Base-by-base conservation (phyloP, 2,797 vertebrate species). In the Danio choprae region DNA sequence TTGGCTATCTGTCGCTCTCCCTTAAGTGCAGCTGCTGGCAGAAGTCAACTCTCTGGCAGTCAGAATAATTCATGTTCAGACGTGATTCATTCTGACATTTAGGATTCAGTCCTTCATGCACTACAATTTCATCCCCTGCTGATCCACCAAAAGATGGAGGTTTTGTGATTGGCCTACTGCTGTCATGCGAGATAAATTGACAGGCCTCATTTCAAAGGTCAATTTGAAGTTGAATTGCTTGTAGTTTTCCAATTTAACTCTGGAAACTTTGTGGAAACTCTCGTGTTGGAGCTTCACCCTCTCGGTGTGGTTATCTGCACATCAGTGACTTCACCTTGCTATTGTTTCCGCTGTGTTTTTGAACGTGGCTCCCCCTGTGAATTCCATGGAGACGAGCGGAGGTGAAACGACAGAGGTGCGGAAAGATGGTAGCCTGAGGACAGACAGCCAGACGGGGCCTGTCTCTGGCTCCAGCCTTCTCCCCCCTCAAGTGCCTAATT, bases 341-440 rank as follows among this genome's bases (percentile, higher is more conserved):
- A 55, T 62, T 67, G 60, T 71, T 79, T 44, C 55, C n/a, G 53
- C 62, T 81, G 59, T 74, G 73, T 71, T 77, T 78, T 75, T n/a
- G 56, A 79, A 7, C 68, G 70, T 72, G 56, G 9, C 58, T 69
- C 40, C 20, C 22, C 77, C 55, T 77, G 48, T 64, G 56, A 85
- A 85, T 83, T 56, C 81, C 71, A 29, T 81, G 77, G 75, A 81
- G 64, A 78, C 74, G 55, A 51, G 43, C 46, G 58, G 51, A 83
- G 85, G 83, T 85, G 58, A 86, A 86, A 84, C 85, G 87, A 89
- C 85, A 87, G 86, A 72, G 9, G 64, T 48, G 72, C 10, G 75
- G 88, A 87, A 74, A 81, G 81, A 87, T 86, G 77, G 84, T 85
- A 40, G 87, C 87, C 89, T 87, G 18, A 84, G 87, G 84, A 44